These are phyloP conservation scores for Diadromus collaris DNA, from an alignment of 2,888 invertebrate species.

Conservation along the genomic window DNA sequence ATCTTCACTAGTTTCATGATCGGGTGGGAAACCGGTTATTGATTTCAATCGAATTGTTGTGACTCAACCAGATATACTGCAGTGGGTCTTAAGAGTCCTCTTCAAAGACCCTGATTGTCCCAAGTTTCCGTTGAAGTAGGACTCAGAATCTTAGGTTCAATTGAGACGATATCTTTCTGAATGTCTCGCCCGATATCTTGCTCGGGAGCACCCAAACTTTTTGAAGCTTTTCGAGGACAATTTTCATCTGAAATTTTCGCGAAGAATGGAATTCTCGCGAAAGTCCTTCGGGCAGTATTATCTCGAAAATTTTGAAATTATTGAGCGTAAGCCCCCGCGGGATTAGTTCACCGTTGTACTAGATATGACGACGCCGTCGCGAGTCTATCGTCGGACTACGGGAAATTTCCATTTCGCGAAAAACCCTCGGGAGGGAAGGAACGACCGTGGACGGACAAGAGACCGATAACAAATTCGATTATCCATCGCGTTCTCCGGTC, in stretches of 20 bases:
- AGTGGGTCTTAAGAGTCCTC: too few relatives aligned
- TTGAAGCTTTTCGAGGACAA: not conserved
- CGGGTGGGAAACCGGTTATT: too few relatives aligned
- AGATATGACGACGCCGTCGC: slow-evolving; percentile 18
- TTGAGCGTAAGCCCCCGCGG: not conserved
- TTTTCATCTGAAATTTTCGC: not conserved
- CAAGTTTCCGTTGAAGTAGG: too few relatives aligned
- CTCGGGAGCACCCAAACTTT: too few relatives aligned
- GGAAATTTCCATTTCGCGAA: slow-evolving; percentile 45
- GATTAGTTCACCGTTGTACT: slow-evolving; percentile 3
- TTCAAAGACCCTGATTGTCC: too few relatives aligned
- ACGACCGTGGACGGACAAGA: slow-evolving; percentile 38
- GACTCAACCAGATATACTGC: too few relatives aligned
- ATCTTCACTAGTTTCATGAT: too few relatives aligned
- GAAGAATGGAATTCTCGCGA: not conserved
- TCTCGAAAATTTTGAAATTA: not conserved
- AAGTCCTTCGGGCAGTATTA: not conserved
- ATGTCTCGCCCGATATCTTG: too few relatives aligned
- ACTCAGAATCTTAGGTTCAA: too few relatives aligned
- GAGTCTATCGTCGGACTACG: slow-evolving; percentile 31
- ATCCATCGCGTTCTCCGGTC: not conserved
- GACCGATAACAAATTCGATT: slow-evolving; percentile 52
- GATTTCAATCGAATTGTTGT: too few relatives aligned
- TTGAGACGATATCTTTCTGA: too few relatives aligned
- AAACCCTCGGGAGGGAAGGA: slow-evolving; percentile 25